These are phyloP conservation scores for Brachionus sp. DNA, from an alignment of 1,140 invertebrate species.

Conservation along the genomic window DNA sequence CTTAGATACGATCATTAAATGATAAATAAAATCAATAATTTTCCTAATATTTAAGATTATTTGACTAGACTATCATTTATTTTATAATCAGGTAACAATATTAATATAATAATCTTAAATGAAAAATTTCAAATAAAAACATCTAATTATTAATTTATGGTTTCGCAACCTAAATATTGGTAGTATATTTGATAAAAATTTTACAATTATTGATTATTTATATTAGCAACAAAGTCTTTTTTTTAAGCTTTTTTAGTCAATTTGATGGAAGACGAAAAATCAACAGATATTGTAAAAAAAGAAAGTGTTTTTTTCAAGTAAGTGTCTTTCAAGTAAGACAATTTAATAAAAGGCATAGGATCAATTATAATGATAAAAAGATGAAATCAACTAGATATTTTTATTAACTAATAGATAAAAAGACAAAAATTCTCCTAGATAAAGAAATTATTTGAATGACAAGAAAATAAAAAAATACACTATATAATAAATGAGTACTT, in stretches of 20 bases:
- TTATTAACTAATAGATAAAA: no score
- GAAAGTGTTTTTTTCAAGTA: not conserved
- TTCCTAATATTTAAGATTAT: not conserved
- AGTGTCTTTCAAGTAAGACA: not conserved
- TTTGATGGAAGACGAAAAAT: conserved; percentile 10
- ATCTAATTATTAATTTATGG: no score
- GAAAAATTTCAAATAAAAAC: no score
- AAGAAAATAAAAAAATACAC: no score
- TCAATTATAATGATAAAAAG: no score
- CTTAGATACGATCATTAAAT: not conserved
- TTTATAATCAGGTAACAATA: not conserved
- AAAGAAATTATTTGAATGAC: no score
- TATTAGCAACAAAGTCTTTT: not conserved
- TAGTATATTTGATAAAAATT: not conserved
- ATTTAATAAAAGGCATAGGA: no score
- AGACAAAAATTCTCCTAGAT: no score
- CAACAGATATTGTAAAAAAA: not conserved
- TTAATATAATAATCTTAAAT: no score
- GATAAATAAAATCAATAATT: not conserved
- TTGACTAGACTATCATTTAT: not conserved
- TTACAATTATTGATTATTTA: not conserved
- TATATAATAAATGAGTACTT: no score
- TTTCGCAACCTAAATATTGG: no score
- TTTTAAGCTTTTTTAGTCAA: not conserved
- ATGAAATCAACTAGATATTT: no score